Evolutionary conservation across 2,113 vertebrate genomes (phyloP).

Genomic region (Cyphomyrus plagiostoma): DNA sequence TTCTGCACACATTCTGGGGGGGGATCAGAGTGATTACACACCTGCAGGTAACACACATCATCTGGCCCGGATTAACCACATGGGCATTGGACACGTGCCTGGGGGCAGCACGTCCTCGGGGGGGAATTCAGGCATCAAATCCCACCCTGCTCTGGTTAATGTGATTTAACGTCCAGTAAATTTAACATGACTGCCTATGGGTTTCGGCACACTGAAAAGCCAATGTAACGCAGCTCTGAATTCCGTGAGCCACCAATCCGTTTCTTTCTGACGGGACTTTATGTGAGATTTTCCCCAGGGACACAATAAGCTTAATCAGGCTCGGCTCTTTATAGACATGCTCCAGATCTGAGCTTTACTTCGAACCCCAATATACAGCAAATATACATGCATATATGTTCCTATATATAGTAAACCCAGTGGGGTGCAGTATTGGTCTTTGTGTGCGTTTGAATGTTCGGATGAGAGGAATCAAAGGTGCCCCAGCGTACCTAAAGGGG

Average conservation of each 20-base stretch:
- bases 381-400: background rate
- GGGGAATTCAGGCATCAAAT: background rate
- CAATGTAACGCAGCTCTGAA: background rate
- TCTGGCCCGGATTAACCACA: too few relatives aligned
- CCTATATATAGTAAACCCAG: background rate
- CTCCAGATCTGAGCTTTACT: background rate
- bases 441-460: background rate
- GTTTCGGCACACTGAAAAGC: background rate
- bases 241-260: background rate
- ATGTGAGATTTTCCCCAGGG: background rate
- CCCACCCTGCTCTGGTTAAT: background rate
- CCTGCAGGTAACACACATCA: background rate
- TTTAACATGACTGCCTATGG: background rate
- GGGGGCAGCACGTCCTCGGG: background rate
- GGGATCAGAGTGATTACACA: slow-evolving; percentile 4
- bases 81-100: background rate
- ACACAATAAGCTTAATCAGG: background rate
- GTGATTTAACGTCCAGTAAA: background rate
- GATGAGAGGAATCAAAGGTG: background rate
- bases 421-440: background rate
- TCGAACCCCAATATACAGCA: background rate
- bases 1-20: slow-evolving; percentile 62
- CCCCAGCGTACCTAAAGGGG: slow-evolving; percentile 62
- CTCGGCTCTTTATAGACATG: background rate
- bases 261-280: background rate